Percentiles rank a stretch among this genome's conserved stretches.
Evolutionary conservation across 2,113 vertebrate genomes (phyloP).

Genomic region (Vidua chalybeata): DNA sequence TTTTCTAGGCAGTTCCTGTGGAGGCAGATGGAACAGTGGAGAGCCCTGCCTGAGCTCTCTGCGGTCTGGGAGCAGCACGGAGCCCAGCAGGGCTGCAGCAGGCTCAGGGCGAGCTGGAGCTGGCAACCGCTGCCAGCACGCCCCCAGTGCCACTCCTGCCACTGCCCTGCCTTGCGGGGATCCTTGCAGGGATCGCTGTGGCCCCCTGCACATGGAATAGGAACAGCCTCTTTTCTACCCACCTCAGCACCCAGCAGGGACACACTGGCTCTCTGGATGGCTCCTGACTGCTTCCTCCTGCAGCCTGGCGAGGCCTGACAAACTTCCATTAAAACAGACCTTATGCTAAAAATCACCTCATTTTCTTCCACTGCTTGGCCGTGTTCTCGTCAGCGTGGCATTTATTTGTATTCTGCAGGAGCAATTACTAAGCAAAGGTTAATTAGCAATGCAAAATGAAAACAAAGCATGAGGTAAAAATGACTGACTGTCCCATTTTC

Average conservation of each 20-base stretch:
- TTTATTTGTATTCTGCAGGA: background rate
- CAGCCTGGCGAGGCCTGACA: background rate
- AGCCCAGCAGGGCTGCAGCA: background rate
- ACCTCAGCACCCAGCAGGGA: background rate
- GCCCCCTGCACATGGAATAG: background rate
- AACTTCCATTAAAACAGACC: background rate
- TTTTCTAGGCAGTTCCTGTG: background rate
- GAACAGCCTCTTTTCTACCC: background rate
- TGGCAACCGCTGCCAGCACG: background rate
- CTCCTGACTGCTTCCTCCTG: background rate
- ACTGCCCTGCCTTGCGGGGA: background rate
- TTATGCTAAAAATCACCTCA: background rate
- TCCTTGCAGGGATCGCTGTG: background rate
- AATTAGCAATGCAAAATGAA: background rate
- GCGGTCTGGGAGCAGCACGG: background rate
- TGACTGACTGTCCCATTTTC: background rate
- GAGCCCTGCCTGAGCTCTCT: background rate
- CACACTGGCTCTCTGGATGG: background rate
- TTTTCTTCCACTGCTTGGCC: background rate
- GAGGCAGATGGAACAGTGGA: accelerated
- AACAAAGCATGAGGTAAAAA: background rate
- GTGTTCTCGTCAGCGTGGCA: background rate
- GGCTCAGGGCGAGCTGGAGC: background rate
- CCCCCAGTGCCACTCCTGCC: background rate
- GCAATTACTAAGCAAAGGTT: background rate